Evolutionary conservation across 64 coral and sea anemone species (phyloP).

Genomic region (Stichodactyla helianthus): DNA sequence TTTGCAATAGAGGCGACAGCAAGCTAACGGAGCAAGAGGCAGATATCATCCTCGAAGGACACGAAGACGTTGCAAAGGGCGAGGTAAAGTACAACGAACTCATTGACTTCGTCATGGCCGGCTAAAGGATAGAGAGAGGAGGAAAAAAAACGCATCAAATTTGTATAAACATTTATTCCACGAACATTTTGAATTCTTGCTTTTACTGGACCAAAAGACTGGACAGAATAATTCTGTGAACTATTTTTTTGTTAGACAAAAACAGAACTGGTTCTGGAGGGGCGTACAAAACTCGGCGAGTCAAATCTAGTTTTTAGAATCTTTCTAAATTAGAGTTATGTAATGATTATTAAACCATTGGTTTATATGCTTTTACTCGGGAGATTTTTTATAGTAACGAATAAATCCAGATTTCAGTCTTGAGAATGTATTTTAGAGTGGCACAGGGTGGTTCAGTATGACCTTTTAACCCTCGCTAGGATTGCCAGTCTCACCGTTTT

Average conservation of each 20-base stretch:
- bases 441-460: neutral
- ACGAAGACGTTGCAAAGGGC: constrained; percentile 68
- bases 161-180: constrained; percentile 8
- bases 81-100: constrained; percentile 75
- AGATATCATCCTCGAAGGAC: constrained; percentile 31
- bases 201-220: neutral
- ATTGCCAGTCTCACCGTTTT: neutral
- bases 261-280: neutral
- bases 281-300: neutral
- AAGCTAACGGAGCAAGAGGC: constrained; percentile 60
- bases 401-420: neutral
- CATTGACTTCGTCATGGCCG: constrained; percentile 80
- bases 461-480: neutral
- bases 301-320: neutral
- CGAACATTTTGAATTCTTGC: neutral
- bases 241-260: neutral
- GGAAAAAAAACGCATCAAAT: neutral
- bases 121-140: neutral
- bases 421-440: neutral
- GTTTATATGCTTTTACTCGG: neutral
- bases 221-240: neutral
- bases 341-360: neutral
- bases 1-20: constrained; percentile 80
- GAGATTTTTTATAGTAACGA: neutral
- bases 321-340: neutral